A percentile compares a stretch with the other conserved stretches of the same genome.
These are phyloP conservation scores for Macaria notata DNA, from an alignment of 2,888 invertebrate genomes.

Conservation along the genomic window DNA sequence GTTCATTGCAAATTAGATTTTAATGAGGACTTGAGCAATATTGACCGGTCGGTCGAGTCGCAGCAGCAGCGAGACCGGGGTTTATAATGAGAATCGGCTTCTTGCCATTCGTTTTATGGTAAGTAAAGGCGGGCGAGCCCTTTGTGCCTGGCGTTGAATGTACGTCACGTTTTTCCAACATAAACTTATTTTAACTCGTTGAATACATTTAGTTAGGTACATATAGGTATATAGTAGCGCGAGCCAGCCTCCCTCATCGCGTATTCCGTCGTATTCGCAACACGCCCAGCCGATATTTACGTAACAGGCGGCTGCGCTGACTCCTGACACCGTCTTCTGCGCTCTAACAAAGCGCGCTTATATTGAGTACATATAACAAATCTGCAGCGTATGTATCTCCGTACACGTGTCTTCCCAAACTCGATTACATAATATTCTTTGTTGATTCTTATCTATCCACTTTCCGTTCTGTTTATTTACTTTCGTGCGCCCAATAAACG, in stretches of 20 bases:
- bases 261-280: constrained; percentile 77
- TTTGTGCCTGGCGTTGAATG: constrained; percentile 26
- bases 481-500: not conserved
- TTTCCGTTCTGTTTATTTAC: constrained; percentile 14
- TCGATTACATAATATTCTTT: constrained; percentile 49
- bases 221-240: constrained; percentile 62
- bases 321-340: constrained; percentile 68
- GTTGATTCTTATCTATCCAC: constrained; percentile 35
- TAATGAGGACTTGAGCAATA: constrained; percentile 52
- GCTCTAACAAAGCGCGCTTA: constrained; percentile 53
- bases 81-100: constrained; percentile 42
- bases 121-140: constrained; percentile 12
- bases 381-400: constrained; percentile 47
- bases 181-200: constrained; percentile 64
- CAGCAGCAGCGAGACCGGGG: constrained; percentile 28
- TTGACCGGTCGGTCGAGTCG: constrained; percentile 43
- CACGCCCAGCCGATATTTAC: constrained; percentile 78
- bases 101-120: constrained; percentile 38
- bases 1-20: constrained; percentile 59
- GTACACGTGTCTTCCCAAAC: constrained; percentile 41
- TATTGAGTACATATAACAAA: constrained; percentile 57
- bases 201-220: constrained; percentile 63
- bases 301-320: constrained; percentile 72
- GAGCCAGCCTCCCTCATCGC: constrained; percentile 70
- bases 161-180: constrained; percentile 50